Evolutionary conservation across 2,888 invertebrate species (phyloP).

Genomic region (Stictocephala bisonia): DNA sequence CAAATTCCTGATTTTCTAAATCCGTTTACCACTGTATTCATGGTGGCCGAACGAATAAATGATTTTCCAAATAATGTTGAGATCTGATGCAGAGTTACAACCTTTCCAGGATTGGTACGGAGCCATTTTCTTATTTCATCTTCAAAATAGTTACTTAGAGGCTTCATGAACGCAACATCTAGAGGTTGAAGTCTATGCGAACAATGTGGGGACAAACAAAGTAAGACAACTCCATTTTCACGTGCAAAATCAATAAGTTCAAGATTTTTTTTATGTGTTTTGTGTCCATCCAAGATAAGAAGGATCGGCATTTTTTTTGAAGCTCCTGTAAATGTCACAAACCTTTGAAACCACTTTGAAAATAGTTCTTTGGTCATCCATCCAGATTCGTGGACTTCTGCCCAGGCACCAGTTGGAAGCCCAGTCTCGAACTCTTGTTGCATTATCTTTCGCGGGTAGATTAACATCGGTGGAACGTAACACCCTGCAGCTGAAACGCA

Average conservation of each 20-base stretch:
- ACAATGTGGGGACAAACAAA: slow-evolving; percentile 55
- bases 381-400: slow-evolving; percentile 49
- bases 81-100: slow-evolving; percentile 57
- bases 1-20: slow-evolving; percentile 61
- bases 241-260: slow-evolving; percentile 56
- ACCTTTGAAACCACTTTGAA: slow-evolving; percentile 51
- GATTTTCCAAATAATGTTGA: slow-evolving; percentile 56
- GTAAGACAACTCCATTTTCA: slow-evolving; percentile 54
- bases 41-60: slow-evolving; percentile 56
- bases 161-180: slow-evolving; percentile 57
- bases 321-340: slow-evolving; percentile 47
- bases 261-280: slow-evolving; percentile 60
- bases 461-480: slow-evolving; percentile 42
- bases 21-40: slow-evolving; percentile 59
- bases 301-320: slow-evolving; percentile 58
- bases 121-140: slow-evolving; percentile 55
- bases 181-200: slow-evolving; percentile 48
- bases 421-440: slow-evolving; percentile 50
- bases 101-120: slow-evolving; percentile 56
- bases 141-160: slow-evolving; percentile 57
- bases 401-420: slow-evolving; percentile 49
- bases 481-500: slow-evolving; percentile 54
- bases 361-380: slow-evolving; percentile 54
- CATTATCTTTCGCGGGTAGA: slow-evolving; percentile 50
- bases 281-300: slow-evolving; percentile 62